phyloP scores from a whole-genome alignment of 2,113 vertebrate species.

The Isurus oxyrinchus region DNA sequence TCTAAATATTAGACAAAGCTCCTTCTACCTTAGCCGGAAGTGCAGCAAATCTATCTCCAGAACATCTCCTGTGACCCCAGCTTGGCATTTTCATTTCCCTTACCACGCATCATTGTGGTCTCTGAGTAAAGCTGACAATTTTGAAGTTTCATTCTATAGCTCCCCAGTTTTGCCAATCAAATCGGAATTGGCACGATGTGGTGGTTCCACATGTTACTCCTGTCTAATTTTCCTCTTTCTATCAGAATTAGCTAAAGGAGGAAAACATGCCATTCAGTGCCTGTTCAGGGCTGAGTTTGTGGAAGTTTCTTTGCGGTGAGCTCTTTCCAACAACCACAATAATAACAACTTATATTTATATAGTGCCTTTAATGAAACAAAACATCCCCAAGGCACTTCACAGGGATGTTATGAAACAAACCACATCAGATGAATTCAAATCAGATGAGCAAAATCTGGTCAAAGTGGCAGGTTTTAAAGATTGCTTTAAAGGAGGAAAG shows the following conservation, averaged over 20 bases:
- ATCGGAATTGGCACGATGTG: neutral
- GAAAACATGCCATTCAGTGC: neutral
- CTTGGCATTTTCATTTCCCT: neutral
- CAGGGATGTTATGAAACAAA: too few species aligned
- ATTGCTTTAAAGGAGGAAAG: neutral
- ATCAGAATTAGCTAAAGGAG: neutral
- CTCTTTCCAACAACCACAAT: neutral
- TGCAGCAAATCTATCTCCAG: neutral
- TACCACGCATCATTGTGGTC: neutral
- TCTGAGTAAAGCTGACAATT: neutral
- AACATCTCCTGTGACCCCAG: neutral
- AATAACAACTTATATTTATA: too few species aligned
- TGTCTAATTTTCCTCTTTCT: neutral
- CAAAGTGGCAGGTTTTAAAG: too few species aligned
- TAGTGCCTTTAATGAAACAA: too few species aligned
- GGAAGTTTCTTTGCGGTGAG: neutral
- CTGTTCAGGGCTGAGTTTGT: neutral
- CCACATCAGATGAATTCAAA: too few species aligned
- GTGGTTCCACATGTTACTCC: neutral
- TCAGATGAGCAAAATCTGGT: too few species aligned
- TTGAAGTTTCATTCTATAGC: neutral
- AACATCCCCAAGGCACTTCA: too few species aligned
- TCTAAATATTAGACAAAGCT: neutral
- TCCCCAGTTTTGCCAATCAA: neutral
- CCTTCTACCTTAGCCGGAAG: too few species aligned